phyloP scores from a whole-genome alignment of 2,888 invertebrate genomes.

The Sericinus montela region DNA sequence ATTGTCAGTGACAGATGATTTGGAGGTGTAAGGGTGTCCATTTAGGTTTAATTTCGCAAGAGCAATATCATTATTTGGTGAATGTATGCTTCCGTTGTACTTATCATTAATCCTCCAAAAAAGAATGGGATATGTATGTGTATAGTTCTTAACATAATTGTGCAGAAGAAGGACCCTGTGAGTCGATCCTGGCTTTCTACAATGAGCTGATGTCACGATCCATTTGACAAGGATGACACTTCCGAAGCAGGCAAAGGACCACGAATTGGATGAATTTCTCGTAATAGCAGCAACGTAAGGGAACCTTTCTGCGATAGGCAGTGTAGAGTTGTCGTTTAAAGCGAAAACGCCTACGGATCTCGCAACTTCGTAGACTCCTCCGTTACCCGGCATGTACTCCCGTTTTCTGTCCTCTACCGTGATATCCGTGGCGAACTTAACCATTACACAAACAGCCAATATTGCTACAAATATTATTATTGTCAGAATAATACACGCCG shows the following conservation, averaged over 20 bases:
- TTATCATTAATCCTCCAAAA: constrained; percentile 60
- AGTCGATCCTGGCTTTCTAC: constrained; percentile 40
- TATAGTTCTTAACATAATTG: constrained; percentile 48
- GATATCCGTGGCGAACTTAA: constrained; percentile 65
- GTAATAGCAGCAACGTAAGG: constrained; percentile 61
- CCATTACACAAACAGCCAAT: constrained; percentile 65
- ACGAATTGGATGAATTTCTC: constrained; percentile 40
- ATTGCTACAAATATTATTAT: constrained; percentile 52
- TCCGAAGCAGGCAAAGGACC: constrained; percentile 61
- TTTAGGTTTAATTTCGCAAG: constrained; percentile 54
- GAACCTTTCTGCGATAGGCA: constrained; percentile 34
- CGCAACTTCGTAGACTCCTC: constrained; percentile 35
- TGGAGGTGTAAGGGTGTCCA: constrained; percentile 33
- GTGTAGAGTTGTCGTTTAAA: constrained; percentile 37
- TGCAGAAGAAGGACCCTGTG: constrained; percentile 52
- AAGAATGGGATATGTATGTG: constrained; percentile 49
- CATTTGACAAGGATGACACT: constrained; percentile 55
- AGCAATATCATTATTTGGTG: constrained; percentile 51
- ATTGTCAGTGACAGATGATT: constrained; percentile 44
- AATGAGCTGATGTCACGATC: constrained; percentile 62
- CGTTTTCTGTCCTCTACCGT: constrained; percentile 47
- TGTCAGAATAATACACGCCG: constrained; percentile 51
- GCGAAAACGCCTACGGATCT: constrained; percentile 50
- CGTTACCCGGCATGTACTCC: constrained; percentile 30
- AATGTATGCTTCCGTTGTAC: constrained; percentile 37